Conservation (phyloP, 2,888 invertebrate species). For the Xestia sexstrigata region DNA sequence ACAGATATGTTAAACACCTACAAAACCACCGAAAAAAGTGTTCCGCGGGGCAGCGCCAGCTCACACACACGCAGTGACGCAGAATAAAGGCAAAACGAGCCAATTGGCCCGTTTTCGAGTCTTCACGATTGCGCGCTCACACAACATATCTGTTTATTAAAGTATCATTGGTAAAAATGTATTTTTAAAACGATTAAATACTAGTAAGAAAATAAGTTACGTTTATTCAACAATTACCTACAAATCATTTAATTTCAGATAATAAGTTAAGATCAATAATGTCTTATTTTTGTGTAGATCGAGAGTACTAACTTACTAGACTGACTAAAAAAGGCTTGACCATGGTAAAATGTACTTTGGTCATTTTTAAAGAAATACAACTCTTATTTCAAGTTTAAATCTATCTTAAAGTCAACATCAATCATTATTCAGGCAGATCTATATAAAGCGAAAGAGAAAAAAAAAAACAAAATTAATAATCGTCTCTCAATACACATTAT, state of each 20-base stretch:
- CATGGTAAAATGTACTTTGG: conserved; percentile 9
- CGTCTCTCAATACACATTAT: background rate
- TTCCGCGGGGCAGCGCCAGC: too few relatives aligned
- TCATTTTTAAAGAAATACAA: conserved; percentile 16
- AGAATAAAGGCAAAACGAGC: too few relatives aligned
- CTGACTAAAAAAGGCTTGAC: conserved; percentile 17
- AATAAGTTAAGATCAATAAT: conserved; percentile 17
- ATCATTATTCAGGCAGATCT: conserved; percentile 39
- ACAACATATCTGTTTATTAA: too few relatives aligned
- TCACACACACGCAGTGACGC: too few relatives aligned
- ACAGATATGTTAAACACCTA: too few relatives aligned
- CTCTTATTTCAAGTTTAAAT: background rate
- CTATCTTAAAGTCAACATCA: conserved; percentile 8
- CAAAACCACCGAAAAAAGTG: too few relatives aligned
- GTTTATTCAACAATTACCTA: conserved; percentile 20
- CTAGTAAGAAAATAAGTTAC: conserved; percentile 14
- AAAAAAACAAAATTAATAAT: background rate
- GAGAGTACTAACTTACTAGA: conserved; percentile 17
- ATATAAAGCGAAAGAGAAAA: conserved; percentile 14
- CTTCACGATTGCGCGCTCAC: too few relatives aligned
- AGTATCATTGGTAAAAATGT: background rate
- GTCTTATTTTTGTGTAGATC: background rate
- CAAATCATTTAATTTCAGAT: background rate
- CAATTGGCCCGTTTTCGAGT: too few relatives aligned
- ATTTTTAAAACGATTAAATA: background rate